Evolutionary conservation across 2,113 vertebrate genomes (phyloP).

Genomic region (Notechis scutatus): DNA sequence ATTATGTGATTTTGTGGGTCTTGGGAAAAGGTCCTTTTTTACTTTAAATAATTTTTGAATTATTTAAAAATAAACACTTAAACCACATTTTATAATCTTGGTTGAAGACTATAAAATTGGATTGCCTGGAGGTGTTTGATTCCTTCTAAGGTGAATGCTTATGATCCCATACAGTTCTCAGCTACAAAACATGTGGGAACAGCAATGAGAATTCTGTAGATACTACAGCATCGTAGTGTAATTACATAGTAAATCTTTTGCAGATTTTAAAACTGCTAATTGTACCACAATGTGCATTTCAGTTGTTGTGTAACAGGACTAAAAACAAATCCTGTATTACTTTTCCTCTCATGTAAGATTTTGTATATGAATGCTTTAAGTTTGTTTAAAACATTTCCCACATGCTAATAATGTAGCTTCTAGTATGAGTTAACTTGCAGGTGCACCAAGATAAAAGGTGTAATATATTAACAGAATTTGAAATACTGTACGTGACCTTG

Average conservation of each 20-base stretch:
- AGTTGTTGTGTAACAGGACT: not conserved
- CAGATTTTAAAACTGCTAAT: not conserved
- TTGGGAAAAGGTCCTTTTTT: not conserved
- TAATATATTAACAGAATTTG: slow-evolving; percentile 44
- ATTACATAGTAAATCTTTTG: not conserved
- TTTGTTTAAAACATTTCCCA: not conserved
- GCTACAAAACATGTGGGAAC: not conserved
- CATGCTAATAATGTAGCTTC: not conserved
- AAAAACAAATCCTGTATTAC: not conserved
- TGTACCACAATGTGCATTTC: not conserved
- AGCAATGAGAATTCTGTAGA: not conserved
- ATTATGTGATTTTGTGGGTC: not conserved
- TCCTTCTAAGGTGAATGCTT: not conserved
- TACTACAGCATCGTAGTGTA: not conserved
- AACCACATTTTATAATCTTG: not conserved
- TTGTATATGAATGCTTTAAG: not conserved
- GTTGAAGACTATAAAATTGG: not conserved
- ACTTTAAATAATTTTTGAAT: not conserved
- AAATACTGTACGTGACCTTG: slow-evolving; percentile 17
- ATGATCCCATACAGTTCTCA: not conserved
- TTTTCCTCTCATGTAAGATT: not conserved
- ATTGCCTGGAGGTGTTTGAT: not conserved
- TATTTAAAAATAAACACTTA: not conserved
- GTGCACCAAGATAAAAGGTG: slow-evolving; percentile 8
- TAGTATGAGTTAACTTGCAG: not conserved